These are phyloP conservation scores for Eupeodes luniger DNA, from an alignment of 2,888 invertebrate genomes.

Conservation along the genomic window DNA sequence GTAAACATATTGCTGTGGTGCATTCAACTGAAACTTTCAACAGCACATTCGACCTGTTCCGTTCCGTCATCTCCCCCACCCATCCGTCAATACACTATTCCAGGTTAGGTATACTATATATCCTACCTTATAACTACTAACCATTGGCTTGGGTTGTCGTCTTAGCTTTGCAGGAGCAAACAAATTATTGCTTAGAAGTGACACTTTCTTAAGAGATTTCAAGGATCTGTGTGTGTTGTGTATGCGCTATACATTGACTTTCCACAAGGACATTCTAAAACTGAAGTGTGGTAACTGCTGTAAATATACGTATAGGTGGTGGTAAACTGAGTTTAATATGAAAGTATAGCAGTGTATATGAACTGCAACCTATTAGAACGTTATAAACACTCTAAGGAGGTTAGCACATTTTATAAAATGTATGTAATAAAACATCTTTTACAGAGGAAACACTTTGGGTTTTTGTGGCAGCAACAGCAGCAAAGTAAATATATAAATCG, in stretches of 20 bases:
- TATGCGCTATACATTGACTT: constrained; percentile 35
- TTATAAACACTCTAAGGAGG: constrained; percentile 28
- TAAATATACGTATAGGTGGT: constrained; percentile 1
- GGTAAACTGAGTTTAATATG: constrained; percentile 35
- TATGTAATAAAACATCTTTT: constrained; percentile 4
- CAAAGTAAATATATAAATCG: constrained; percentile 55
- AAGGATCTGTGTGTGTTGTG: constrained; percentile 32
- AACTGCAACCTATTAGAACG: constrained; percentile 51
- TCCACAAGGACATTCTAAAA: constrained; percentile 40
- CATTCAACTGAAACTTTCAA: constrained; percentile 37
- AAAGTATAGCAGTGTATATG: constrained; percentile 35
- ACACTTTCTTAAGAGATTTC: constrained; percentile 69
- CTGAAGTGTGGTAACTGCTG: constrained; percentile 37
- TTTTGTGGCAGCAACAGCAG: neutral
- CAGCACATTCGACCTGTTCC: constrained; percentile 6
- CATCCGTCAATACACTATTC: too few relatives aligned
- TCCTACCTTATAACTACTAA: too few relatives aligned
- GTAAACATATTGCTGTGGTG: constrained; percentile 31
- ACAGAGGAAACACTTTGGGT: constrained; percentile 15
- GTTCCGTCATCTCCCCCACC: neutral
- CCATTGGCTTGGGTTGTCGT: neutral
- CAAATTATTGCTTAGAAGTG: constrained; percentile 55
- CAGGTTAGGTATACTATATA: too few relatives aligned
- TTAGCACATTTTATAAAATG: neutral
- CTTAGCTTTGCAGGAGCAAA: constrained; percentile 37